phyloP scores from a whole-genome alignment of 2,888 invertebrate genomes.

The Biston stratarius region DNA sequence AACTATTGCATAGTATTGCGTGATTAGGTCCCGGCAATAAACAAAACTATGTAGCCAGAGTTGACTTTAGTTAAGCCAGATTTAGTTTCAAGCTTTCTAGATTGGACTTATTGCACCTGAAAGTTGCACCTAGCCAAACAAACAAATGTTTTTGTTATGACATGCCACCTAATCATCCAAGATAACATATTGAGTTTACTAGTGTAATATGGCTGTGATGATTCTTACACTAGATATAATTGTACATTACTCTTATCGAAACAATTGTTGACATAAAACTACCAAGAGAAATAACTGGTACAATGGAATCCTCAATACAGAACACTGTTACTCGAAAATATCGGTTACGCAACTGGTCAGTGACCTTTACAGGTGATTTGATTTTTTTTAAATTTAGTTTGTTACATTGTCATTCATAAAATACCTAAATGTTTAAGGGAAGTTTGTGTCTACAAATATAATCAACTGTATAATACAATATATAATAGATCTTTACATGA shows the following conservation, averaged over 20 bases:
- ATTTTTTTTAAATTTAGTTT: constrained; percentile 5
- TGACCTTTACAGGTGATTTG: background rate
- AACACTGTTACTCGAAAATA: too few relatives aligned
- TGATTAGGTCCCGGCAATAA: too few relatives aligned
- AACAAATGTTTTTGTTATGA: too few relatives aligned
- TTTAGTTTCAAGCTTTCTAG: too few relatives aligned
- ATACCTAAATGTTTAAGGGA: constrained; percentile 25
- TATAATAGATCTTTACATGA: constrained; percentile 41
- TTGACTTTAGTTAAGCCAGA: background rate
- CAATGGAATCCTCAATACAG: too few relatives aligned
- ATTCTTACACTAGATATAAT: constrained; percentile 1
- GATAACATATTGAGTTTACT: background rate
- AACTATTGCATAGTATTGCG: too few relatives aligned
- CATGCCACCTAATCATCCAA: too few relatives aligned
- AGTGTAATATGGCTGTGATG: background rate
- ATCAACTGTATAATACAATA: constrained; percentile 5
- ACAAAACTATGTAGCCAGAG: too few relatives aligned
- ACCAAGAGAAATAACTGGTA: too few relatives aligned
- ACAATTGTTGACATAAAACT: too few relatives aligned
- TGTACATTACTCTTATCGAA: background rate
- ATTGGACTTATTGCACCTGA: too few relatives aligned
- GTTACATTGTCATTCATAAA: constrained; percentile 15
- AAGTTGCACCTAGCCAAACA: too few relatives aligned
- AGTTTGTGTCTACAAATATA: constrained; percentile 27
- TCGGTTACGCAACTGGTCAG: background rate